Percentiles rank a stretch among this genome's conserved stretches.
Conservation (phyloP, 2,888 invertebrate genomes). For the Mythimna lalbum region DNA sequence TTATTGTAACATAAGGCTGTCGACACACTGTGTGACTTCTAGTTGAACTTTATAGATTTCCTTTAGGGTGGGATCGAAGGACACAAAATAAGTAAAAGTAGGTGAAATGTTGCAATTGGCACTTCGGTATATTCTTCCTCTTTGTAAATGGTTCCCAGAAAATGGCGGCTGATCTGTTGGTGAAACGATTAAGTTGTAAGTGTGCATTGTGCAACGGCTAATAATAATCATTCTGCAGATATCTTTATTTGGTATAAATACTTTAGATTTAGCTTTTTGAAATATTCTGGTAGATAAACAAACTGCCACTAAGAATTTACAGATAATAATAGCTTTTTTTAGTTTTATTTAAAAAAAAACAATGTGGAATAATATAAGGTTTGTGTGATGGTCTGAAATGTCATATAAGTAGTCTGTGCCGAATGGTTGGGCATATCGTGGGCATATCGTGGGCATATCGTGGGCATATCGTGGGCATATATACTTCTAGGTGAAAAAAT, state of each 20-base stretch:
- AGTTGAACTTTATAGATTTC: constrained; percentile 5
- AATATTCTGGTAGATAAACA: background rate
- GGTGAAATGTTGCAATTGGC: background rate
- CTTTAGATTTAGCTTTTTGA: background rate
- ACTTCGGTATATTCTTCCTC: background rate
- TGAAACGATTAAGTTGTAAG: background rate
- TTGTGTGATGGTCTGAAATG: background rate
- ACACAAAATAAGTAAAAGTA: background rate
- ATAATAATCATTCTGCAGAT: background rate
- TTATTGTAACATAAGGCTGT: constrained; percentile 6
- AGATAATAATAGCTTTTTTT: too few species aligned
- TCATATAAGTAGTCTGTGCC: background rate
- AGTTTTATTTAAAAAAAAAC: too few species aligned
- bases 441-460: too few species aligned
- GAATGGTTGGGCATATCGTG: background rate
- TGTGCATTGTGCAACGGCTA: background rate
- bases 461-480: background rate
- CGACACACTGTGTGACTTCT: background rate
- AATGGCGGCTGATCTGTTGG: background rate
- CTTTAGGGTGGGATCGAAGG: background rate
- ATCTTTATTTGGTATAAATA: background rate
- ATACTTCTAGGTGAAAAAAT: too few species aligned
- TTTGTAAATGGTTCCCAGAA: background rate
- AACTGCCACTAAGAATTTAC: background rate
- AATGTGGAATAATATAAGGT: too few species aligned